Evolutionary conservation across 2,888 invertebrate genomes (phyloP), one percentile per base, ranked within the genome.

Genomic region (Nesidiocoris tenuis): DNA sequence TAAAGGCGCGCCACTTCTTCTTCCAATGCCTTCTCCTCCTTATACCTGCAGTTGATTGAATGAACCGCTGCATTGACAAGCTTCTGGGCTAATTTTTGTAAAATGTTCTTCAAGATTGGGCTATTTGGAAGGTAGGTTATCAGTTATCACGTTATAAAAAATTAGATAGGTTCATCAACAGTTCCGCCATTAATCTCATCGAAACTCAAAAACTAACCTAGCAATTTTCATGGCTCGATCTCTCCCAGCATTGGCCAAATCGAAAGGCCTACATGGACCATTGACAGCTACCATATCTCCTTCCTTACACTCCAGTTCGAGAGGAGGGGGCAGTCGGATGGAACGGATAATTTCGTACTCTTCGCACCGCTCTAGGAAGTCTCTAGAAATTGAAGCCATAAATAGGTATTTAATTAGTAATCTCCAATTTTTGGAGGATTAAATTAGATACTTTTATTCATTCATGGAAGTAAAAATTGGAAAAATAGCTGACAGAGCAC

Each of bases 351-450:
- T 86, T 19, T 89, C 91, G 83, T 96, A 96, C 77, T 90, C 89
- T 82, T 91, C 91, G 80, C 93, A 91, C 16, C 96, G 87, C 81
- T 90, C 88, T 21, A 97, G 83, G 82, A 91, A 96, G 83, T 97
- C 96, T 61, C 75, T 75, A 23, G 5, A 74, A 74, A 63, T 16
- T 5, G n/a, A 63, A 63, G 12, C 39, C n/a, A n/a, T n/a, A n/a
- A n/a, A n/a, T n/a, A n/a, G n/a, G n/a, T n/a, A n/a, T n/a, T n/a
- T n/a, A n/a, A n/a, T n/a, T n/a, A n/a, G n/a, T n/a, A n/a, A n/a
- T n/a, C n/a, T n/a, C n/a, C n/a, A n/a, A n/a, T n/a, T n/a, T n/a
- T n/a, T n/a, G n/a, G n/a, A n/a, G n/a, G n/a, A n/a, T n/a, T n/a
- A n/a, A n/a, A n/a, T n/a, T n/a, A n/a, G n/a, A n/a, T n/a, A n/a